These are phyloP conservation scores for Pycnomerus fuliginosus DNA, from an alignment of 2,888 invertebrate genomes.

Conservation along the genomic window DNA sequence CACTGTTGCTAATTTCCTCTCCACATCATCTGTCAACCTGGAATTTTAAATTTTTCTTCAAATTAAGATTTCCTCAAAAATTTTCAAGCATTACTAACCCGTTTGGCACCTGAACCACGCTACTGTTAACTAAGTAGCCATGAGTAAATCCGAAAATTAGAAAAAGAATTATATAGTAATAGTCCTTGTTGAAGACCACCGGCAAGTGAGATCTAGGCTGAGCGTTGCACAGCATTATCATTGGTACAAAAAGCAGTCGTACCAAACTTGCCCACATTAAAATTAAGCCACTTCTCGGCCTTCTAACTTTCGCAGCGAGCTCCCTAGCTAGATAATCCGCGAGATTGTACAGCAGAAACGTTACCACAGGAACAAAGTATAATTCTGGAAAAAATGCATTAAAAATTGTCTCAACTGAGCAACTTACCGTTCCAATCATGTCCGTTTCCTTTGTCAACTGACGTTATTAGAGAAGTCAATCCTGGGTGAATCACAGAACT, in stretches of 20 bases:
- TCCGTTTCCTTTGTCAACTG: conserved; percentile 18
- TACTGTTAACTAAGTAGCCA: conserved; percentile 84
- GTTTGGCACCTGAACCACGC: conserved; percentile 79
- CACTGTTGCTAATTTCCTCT: conserved; percentile 9
- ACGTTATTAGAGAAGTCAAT: conserved; percentile 30
- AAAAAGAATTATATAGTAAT: conserved; percentile 74
- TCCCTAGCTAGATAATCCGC: conserved; percentile 37
- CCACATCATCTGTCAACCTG: conserved; percentile 10
- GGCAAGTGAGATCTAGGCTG: conserved; percentile 75
- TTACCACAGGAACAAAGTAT: conserved; percentile 37
- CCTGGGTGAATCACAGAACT: conserved; percentile 35
- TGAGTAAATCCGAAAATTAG: conserved; percentile 78
- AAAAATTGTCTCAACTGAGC: not conserved
- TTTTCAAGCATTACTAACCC: conserved; percentile 53
- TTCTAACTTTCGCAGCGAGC: conserved; percentile 30
- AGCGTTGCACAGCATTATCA: conserved; percentile 84
- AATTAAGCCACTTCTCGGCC: conserved; percentile 55
- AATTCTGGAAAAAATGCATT: conserved; percentile 30
- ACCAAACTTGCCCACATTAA: conserved; percentile 63
- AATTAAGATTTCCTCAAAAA: not conserved
- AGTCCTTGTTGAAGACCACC: conserved; percentile 74
- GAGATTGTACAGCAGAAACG: conserved; percentile 30
- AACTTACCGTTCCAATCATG: conserved; percentile 32
- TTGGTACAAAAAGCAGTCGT: conserved; percentile 73
- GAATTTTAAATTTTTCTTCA: conserved; percentile 2